Evolutionary conservation across 2,797 vertebrate species (phyloP), one percentile per base, ranked within the genome.

Genomic region (Botia almorhae): DNA sequence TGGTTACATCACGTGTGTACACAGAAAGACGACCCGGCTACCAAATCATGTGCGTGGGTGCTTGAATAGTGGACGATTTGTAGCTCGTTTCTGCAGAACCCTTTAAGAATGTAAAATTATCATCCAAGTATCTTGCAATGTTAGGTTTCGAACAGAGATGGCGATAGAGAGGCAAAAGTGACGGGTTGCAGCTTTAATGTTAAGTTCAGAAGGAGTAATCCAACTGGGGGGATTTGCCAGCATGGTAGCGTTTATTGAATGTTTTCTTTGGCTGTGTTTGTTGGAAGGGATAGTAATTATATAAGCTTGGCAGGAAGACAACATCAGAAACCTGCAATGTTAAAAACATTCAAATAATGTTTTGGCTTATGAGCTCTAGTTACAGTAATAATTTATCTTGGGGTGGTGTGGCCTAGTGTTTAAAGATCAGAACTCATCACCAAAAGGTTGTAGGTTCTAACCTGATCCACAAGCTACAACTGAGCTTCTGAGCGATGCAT

Each of bases 251-350:
- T 53, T 79, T 3, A 0, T 14, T 53, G 64, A 48, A 14, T n/a
- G 17, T 67, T 76, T 43, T 43, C 4, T 46, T 64, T 69, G 64
- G 10, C 56, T 69, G 36, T 77, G 8, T 46, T 58, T 2, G 3
- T 51, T 69, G 21, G 19, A 23, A 70, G 50, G 33, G 56, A 69
- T 29, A 58, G 53, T 69, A 56, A 50, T 78, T 69, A 69, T 79
- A 26, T 58, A 53, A n/a, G 68, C 17, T 50, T 51, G 76, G 56
- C n/a, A 70, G 14, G 0, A 51, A 78, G n/a, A 21, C 10, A 63
- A 23, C 29, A n/a, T 26, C 33, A 8, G 61, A 64, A 78, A 53
- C 26, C 58, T 64, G 56, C 3, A 29, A 10, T 61, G 4, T 23
- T 58, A 12, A 19, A 55, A 56, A 56, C 19, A 7, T 7, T 7